A percentile compares a stretch with the other conserved stretches of the same genome.
phyloP scores from a whole-genome alignment of 2,113 vertebrate species.

The Otocyon megalotis region DNA sequence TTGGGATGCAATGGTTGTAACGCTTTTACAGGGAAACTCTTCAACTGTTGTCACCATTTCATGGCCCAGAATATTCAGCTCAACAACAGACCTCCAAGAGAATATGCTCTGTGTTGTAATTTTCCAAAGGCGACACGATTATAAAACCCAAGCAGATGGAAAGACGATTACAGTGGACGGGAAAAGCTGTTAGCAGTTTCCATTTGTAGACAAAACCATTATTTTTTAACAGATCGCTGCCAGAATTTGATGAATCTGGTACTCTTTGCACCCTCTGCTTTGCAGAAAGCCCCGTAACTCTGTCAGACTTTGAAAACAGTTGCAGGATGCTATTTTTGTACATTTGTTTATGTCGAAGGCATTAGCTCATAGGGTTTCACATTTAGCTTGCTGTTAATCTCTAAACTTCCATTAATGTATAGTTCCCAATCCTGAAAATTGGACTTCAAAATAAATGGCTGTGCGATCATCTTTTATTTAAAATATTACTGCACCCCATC shows the following conservation, averaged over 20 bases:
- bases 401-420: constrained; percentile 70
- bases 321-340: constrained; percentile 64
- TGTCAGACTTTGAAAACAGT: constrained; percentile 68
- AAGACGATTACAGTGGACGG: constrained; percentile 13
- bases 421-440: constrained; percentile 70
- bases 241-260: constrained; percentile 72
- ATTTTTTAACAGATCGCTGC: constrained; percentile 63
- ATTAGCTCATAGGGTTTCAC: constrained; percentile 49
- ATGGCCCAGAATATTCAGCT: constrained; percentile 60
- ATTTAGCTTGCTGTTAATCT: constrained; percentile 69
- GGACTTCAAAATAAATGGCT: constrained; percentile 68
- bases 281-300: constrained; percentile 61
- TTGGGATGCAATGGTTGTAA: constrained; percentile 3
- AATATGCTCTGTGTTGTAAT: constrained; percentile 75
- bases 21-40: constrained; percentile 45
- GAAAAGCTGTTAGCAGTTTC: constrained; percentile 74
- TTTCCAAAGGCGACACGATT: constrained; percentile 69
- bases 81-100: constrained; percentile 67
- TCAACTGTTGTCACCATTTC: constrained; percentile 60
- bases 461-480: constrained; percentile 71
- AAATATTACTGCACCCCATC: constrained; percentile 73
- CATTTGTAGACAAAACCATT: constrained; percentile 75
- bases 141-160: constrained; percentile 77
- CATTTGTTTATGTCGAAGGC: constrained; percentile 72
- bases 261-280: constrained; percentile 61